phyloP scores from a whole-genome alignment of 2,113 vertebrate genomes.

The Saiga tatarica region DNA sequence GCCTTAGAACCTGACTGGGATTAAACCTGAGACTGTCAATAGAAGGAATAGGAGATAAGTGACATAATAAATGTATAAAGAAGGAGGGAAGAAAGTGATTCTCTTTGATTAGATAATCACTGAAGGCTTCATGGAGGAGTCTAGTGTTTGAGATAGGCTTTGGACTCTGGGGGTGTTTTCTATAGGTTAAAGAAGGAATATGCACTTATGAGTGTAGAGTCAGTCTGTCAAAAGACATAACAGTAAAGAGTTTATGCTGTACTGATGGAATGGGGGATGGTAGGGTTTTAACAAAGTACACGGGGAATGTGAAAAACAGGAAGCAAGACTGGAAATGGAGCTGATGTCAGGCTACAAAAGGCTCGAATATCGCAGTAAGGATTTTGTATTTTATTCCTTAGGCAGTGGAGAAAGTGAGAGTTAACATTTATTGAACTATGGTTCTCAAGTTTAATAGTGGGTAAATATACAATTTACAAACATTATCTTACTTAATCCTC shows the following conservation, averaged over 20 bases:
- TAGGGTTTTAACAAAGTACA: neutral
- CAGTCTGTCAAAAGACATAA: neutral
- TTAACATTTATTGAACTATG: neutral
- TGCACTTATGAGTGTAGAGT: neutral
- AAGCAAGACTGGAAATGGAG: neutral
- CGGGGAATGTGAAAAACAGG: neutral
- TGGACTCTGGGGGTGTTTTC: neutral
- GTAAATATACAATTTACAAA: constrained; percentile 37
- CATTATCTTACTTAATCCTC: constrained; percentile 16
- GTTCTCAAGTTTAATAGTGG: neutral
- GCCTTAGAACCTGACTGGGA: neutral
- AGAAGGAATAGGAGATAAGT: neutral
- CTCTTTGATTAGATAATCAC: neutral
- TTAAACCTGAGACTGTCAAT: neutral
- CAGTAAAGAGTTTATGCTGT: neutral
- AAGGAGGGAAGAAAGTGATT: neutral
- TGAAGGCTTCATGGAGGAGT: neutral
- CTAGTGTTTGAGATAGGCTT: neutral
- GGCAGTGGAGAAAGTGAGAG: neutral
- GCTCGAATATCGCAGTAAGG: neutral
- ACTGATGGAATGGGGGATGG: neutral
- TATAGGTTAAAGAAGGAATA: neutral
- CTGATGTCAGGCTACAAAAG: neutral
- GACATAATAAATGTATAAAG: neutral
- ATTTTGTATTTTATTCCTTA: neutral